Evolutionary conservation across 2,113 vertebrate species (phyloP).

Genomic region (Romanogobio albipinnatus): DNA sequence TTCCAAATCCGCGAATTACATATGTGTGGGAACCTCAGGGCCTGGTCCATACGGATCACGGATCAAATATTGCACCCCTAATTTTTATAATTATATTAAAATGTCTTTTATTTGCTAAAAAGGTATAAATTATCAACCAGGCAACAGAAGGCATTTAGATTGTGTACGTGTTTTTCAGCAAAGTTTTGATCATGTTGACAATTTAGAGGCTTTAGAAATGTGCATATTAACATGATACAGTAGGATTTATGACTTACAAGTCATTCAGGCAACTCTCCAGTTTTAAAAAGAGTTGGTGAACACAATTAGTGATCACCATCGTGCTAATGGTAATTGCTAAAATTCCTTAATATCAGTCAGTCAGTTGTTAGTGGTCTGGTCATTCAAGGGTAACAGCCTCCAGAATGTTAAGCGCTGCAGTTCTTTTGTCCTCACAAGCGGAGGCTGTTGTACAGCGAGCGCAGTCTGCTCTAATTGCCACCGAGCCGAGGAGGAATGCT

Average conservation of each 20-base stretch:
- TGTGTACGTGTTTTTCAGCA: no score
- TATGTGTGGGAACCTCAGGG: no score
- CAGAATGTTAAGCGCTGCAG: neutral
- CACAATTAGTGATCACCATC: neutral
- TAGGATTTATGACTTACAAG: neutral
- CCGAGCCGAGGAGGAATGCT: neutral
- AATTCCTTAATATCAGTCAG: constrained; percentile 3
- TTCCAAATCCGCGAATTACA: no score
- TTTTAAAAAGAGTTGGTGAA: neutral
- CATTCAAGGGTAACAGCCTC: constrained; percentile 2
- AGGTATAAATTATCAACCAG: no score
- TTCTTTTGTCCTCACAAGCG: neutral
- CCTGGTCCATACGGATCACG: no score
- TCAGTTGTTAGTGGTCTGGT: neutral
- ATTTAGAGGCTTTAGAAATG: no score
- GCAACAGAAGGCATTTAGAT: no score
- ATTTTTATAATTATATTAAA: no score
- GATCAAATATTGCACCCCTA: no score
- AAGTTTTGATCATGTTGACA: no score
- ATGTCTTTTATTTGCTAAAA: no score
- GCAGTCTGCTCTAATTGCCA: neutral
- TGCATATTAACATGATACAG: no score
- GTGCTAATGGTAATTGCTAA: neutral
- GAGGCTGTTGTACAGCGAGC: neutral
- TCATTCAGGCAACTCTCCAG: neutral